Evolutionary conservation across 1,140 invertebrate species (phyloP), one percentile per base, ranked within the genome.

Genomic region (Aphelinus atriplicis): DNA sequence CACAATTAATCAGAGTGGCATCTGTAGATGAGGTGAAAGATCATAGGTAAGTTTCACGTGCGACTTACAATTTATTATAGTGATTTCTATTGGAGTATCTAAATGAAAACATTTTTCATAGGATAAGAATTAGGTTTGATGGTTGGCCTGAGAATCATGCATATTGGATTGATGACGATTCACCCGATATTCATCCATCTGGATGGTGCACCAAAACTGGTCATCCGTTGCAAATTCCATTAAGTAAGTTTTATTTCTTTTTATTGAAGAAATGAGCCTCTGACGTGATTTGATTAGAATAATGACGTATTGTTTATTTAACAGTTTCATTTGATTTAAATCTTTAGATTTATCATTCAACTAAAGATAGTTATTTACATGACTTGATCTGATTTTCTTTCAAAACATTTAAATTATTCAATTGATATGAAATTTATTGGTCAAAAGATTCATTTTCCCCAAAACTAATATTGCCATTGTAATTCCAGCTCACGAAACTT

Each of bases 161-260:
- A 76, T 96, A 94, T 84, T 97, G 95, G 95, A 87, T 97, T 76
- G 94, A 97, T 83, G 96, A 97, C 84, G 95, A 98, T 87, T 95
- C 92, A 76, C 90, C 93, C 0, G 95, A 97, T 86, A 92, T 98
- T 80, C 96, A 98, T 90, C 96, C 96, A 10, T 91, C 95, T 78
- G 94, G 95, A 45, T 99, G 96, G 96, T 96, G 95, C 84, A 85
- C 91, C 73, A 95, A 95, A 86, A 97, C 95, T 2, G 93, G 93
- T 51, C 95, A 97, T 88, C 93, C 94, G 1, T 83, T 98, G 3
- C 94, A 97, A 87, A 91, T 93, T 1, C 96, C 96, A 58, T 62
- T 74, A 57, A 74, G 72, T 74, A 73, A 73, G 50, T 55, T 26
- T 26, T 26, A 26, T 26, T 26, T 26, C 26, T 26, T 26, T 26